These are phyloP conservation scores for Myodes glareolus DNA, from an alignment of 2,113 vertebrate genomes.

Conservation along the genomic window DNA sequence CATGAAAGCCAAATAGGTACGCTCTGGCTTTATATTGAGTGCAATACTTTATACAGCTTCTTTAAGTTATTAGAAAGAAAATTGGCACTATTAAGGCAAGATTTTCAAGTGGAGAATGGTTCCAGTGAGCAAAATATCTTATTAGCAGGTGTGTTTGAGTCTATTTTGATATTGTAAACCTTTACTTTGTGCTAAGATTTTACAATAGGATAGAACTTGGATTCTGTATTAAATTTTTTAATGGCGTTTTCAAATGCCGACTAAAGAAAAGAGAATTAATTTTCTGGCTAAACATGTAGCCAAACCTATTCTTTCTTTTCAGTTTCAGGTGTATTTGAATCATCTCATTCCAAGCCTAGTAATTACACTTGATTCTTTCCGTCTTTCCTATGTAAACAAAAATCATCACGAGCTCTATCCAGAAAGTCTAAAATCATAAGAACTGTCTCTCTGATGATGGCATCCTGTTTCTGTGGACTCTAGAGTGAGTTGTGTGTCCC, in stretches of 20 bases:
- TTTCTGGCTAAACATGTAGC: background rate
- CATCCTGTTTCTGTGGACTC: background rate
- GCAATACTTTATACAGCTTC: background rate
- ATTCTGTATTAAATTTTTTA: background rate
- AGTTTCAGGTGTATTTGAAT: background rate
- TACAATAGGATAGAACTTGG: background rate
- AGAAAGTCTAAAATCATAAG: background rate
- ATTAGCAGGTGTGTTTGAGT: background rate
- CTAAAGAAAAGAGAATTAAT: background rate
- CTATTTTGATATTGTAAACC: background rate
- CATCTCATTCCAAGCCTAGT: background rate
- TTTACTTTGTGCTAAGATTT: background rate
- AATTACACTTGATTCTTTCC: background rate
- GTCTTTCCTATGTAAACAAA: background rate
- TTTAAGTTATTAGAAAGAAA: constrained; percentile 43
- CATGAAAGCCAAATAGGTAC: background rate
- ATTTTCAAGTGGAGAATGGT: background rate
- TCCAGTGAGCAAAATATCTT: constrained; percentile 27
- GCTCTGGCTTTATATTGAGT: background rate
- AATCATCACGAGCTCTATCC: background rate
- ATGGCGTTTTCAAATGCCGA: background rate
- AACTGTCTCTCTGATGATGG: background rate
- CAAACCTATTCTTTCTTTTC: background rate
- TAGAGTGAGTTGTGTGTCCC: background rate
- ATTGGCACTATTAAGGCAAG: background rate